These are phyloP conservation scores for Coracias cyanogaster DNA, from an alignment of 2,797 vertebrate species.

Conservation along the genomic window DNA sequence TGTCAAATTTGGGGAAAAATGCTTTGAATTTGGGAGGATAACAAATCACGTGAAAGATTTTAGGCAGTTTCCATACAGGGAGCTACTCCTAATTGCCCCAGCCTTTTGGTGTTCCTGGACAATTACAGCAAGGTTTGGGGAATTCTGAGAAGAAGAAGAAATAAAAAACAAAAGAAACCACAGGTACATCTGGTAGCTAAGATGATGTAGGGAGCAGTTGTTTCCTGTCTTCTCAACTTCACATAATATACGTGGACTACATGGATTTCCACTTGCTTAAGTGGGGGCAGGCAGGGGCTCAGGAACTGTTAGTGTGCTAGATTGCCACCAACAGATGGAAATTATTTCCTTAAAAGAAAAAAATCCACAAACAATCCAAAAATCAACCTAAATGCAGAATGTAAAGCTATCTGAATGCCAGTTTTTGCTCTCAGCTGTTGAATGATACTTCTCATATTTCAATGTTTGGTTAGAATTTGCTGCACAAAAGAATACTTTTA, in stretches of 20 bases:
- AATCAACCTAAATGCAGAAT: background rate
- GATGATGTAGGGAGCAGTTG: background rate
- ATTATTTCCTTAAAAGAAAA: background rate
- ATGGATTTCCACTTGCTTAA: background rate
- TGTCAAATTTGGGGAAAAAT: background rate
- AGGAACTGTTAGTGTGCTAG: background rate
- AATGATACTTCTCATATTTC: background rate
- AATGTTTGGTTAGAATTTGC: background rate
- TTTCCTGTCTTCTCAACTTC: background rate
- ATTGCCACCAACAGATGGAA: background rate
- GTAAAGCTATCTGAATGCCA: background rate
- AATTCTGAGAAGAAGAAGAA: background rate
- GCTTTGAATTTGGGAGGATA: background rate
- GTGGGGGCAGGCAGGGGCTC: background rate
- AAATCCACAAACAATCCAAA: background rate
- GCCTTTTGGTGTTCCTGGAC: background rate
- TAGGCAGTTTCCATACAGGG: background rate
- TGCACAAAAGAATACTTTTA: background rate
- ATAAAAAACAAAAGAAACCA: background rate
- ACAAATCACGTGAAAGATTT: background rate
- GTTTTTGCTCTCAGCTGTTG: background rate
- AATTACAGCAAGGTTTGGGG: background rate
- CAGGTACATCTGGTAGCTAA: background rate
- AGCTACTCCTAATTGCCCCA: background rate
- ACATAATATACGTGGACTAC: accelerated